Conservation (phyloP, 2,113 vertebrate species). For the Brachypteracias leptosomus region DNA sequence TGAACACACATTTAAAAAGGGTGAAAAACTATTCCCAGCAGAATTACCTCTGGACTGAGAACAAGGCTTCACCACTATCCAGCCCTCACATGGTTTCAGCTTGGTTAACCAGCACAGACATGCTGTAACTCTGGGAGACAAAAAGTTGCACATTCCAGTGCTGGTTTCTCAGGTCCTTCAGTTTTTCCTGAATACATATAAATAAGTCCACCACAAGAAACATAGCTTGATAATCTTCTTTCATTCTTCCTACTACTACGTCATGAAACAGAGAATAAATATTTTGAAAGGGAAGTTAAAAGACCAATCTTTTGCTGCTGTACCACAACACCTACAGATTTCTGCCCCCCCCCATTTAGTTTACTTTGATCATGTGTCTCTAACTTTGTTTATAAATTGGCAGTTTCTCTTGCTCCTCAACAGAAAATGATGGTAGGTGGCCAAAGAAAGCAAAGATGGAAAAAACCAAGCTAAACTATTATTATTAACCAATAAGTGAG, state of each 20-base stretch:
- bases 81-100: neutral
- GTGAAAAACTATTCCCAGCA: neutral
- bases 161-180: neutral
- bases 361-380: neutral
- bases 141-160: neutral
- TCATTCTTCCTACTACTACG: neutral
- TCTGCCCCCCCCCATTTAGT: accelerated
- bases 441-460: conserved; percentile 27
- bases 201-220: neutral
- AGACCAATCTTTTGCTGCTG: neutral
- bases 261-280: neutral
- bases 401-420: neutral
- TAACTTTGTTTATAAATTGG: neutral
- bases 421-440: neutral
- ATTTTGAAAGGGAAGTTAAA: neutral
- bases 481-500: neutral
- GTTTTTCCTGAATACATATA: neutral
- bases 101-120: neutral
- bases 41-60: neutral
- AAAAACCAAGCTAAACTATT: neutral
- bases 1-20: neutral
- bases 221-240: neutral
- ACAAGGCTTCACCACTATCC: neutral
- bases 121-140: neutral
- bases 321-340: neutral